phyloP scores from a whole-genome alignment of 1,140 invertebrate genomes.

The Euura saliciscinereae region DNA sequence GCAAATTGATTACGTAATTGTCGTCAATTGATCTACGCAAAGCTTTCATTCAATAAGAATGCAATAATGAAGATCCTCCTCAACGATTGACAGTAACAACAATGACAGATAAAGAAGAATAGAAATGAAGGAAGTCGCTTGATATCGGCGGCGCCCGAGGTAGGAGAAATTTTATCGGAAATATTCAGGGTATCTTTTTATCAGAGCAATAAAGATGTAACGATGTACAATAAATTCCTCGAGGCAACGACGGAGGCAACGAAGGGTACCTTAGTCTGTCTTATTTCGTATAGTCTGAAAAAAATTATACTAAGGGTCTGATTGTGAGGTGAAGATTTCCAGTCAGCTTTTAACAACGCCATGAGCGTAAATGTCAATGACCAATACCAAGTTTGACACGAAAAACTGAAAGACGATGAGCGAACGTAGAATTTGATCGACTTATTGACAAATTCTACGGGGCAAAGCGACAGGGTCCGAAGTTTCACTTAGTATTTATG shows the following conservation, averaged over 20 bases:
- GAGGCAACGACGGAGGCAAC: background rate
- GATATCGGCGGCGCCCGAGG: background rate
- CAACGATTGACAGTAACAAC: background rate
- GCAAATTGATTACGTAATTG: background rate
- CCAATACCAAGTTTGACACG: background rate
- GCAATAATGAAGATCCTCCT: background rate
- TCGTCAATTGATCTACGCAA: background rate
- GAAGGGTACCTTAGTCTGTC: too few species aligned
- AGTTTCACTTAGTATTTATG: background rate
- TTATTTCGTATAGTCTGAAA: background rate
- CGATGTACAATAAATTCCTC: slow-evolving; percentile 2
- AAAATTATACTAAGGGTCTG: background rate
- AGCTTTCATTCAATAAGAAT: background rate
- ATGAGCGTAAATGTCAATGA: background rate
- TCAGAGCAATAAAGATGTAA: background rate
- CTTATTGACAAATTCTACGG: background rate
- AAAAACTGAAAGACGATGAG: background rate
- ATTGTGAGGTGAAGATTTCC: background rate
- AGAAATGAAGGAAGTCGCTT: background rate
- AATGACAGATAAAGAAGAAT: background rate
- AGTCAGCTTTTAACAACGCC: background rate
- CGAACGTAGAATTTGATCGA: background rate
- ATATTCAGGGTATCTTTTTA: slow-evolving; percentile 3
- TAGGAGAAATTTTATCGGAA: slow-evolving; percentile 1
- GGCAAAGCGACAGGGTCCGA: background rate